Conservation (phyloP, 2,888 invertebrate genomes). For the Acanthosepion lycidas region DNA sequence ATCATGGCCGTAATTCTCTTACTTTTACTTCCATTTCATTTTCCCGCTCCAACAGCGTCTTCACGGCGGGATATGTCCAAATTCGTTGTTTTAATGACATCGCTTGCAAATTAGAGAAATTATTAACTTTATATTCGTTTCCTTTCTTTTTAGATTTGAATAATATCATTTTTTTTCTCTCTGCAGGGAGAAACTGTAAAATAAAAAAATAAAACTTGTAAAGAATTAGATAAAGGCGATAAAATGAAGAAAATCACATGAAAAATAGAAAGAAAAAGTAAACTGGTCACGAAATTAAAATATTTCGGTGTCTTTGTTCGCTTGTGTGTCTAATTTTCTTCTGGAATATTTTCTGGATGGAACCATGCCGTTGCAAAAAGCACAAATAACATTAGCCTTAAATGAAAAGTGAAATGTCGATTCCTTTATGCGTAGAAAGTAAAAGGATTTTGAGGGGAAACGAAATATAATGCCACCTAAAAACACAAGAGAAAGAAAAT, state of each 20-base stretch:
- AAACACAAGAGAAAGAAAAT: neutral
- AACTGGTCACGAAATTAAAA: neutral
- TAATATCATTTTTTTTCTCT: neutral
- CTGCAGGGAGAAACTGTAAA: neutral
- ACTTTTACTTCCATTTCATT: neutral
- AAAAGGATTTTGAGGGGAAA: neutral
- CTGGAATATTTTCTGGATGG: neutral
- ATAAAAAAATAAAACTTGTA: neutral
- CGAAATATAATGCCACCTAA: neutral
- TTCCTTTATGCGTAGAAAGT: neutral
- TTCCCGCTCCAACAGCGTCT: neutral
- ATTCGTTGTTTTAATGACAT: neutral
- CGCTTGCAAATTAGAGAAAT: neutral
- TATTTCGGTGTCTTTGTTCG: neutral
- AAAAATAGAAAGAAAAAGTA: neutral
- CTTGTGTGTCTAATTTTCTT: neutral
- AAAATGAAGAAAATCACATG: too few relatives aligned
- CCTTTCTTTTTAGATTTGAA: neutral
- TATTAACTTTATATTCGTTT: neutral
- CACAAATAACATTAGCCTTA: neutral
- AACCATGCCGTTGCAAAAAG: neutral
- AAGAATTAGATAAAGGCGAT: neutral
- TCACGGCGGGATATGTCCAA: neutral
- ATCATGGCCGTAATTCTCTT: neutral
- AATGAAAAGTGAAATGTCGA: slow-evolving; percentile 33